Base-by-base conservation (phyloP, 2,113 vertebrate species). In the Acanthochromis polyacanthus region DNA sequence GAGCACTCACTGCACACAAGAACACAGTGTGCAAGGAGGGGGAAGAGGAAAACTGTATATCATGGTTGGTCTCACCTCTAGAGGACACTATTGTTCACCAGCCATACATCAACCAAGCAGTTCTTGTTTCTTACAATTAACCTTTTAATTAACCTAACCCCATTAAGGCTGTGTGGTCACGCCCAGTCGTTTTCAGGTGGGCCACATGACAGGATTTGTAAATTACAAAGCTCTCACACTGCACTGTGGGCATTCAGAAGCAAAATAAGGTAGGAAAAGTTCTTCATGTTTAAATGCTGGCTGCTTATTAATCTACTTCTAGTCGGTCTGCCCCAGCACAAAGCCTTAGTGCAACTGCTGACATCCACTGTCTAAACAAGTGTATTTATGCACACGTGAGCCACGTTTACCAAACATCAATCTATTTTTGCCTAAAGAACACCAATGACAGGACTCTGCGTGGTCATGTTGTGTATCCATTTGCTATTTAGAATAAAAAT, bases 401-500 rank as follows among this genome's bases (percentile, higher is more conserved):
- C 2, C 15, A n/a, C 9, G 1, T 59, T 25, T 62, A 20, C 40
- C 4, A 0, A 43, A 43, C 3, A 12, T 43, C 40, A 43, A 43
- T 15, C 40, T 14, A 15, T 55, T 55, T 62, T 57, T 59, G 12
- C 32, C 32, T 9, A 58, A 28, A 68, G 28, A 76, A 36, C 22
- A 22, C 51, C 14, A 30, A 5, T 45, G 58, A 22, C 66, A 59
- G 46, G 64, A 95, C 90, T 93, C 25, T 43, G 45, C 30, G 25
- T 95, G 96, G 95, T 94, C 96, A 95, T 60, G 57, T 20, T 55
- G 50, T 95, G 96, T 95, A 96, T 96, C 95, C 95, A 94, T 96
- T 96, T 95, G 94, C 94, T 95, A 96, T 96, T 97, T 97, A 96
- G 95, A 96, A 95, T 95, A 95, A 93, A 95, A 97, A 95, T 96